Base-by-base conservation (phyloP, 1,140 invertebrate species). In the Drosophila neocordata region DNA sequence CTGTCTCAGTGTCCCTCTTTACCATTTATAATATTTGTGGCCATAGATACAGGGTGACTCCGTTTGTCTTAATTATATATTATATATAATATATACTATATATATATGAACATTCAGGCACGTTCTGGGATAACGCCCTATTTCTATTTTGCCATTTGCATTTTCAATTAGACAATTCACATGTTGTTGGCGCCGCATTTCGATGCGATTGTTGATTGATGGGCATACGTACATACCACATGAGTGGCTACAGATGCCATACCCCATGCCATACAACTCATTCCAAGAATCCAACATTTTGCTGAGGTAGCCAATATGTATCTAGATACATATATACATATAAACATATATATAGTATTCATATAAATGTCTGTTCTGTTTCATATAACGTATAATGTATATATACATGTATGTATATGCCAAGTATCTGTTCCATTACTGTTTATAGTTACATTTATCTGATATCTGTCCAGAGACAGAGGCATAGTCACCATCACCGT, bases 51-150 rank as follows among this genome's bases (percentile, higher is more conserved):
- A 73, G 66, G 56, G 70, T 69, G 71, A n/a, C 27, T 22, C 37
- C 18, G 20, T 12, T 18, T 37, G n/a, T 18, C 13, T 27, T 58
- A 22, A 66, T 59, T 63, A 55, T 55, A 48, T 48, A 48, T 20
- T 20, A 20, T 20, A 44, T 0, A 18, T 9, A 44, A 1, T 2
- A 18, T 9, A 44, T 5, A 44, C 6, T 15, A 9, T 20, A 44
- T 15, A 31, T 31, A 7, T 9, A 18, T 11, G 18, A 3, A 48
- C 41, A 55, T 80, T 75, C 73, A 73, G 69, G 65, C 81, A 84
- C 80, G 80, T 85, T 76, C 67, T 67, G 62, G 77, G 55, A 83
- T 85, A 84, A 83, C 77, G 81, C 80, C 80, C 81, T 84, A 80
- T 77, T 85, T 77, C 55, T 27, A 64, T 58, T 58, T 72, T 76